phyloP scores from a whole-genome alignment of 2,113 vertebrate genomes.

The Takifugu bimaculatus region DNA sequence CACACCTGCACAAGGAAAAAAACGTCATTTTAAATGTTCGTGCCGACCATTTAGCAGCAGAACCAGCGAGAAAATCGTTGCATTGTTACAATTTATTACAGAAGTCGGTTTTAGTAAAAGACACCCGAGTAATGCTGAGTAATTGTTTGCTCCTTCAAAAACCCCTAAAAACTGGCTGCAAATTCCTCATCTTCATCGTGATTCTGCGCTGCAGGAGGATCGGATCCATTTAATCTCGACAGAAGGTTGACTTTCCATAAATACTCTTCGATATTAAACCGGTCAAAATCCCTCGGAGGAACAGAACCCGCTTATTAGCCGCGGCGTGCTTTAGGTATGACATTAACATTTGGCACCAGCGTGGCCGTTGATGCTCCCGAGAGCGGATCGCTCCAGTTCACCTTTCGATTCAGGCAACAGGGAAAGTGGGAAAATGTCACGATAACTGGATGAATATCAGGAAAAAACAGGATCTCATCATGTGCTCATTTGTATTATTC shows the following conservation, averaged over 20 bases:
- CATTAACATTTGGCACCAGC: not conserved
- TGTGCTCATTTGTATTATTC: too few species aligned
- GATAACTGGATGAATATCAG: too few species aligned
- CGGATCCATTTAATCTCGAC: slow-evolving; percentile 33
- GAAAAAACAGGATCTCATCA: too few species aligned
- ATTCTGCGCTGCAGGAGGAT: slow-evolving; percentile 1
- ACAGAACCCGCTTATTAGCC: slow-evolving; percentile 19
- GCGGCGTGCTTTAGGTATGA: slow-evolving; percentile 3
- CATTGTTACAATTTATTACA: too few species aligned
- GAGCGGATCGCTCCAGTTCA: not conserved
- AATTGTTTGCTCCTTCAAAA: too few species aligned
- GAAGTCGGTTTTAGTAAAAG: too few species aligned
- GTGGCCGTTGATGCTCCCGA: not conserved
- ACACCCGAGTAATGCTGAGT: too few species aligned
- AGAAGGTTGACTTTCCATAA: slow-evolving; percentile 31
- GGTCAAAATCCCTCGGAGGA: slow-evolving; percentile 14
- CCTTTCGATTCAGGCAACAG: not conserved
- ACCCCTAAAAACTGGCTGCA: too few species aligned
- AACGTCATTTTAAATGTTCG: too few species aligned
- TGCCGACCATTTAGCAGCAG: too few species aligned
- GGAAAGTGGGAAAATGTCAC: not conserved
- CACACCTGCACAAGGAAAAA: too few species aligned
- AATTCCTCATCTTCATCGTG: not conserved
- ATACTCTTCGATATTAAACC: slow-evolving; percentile 36
- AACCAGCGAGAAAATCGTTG: too few species aligned